Base-by-base conservation (phyloP, 1,140 invertebrate species). In the Heliconius melpomene region DNA sequence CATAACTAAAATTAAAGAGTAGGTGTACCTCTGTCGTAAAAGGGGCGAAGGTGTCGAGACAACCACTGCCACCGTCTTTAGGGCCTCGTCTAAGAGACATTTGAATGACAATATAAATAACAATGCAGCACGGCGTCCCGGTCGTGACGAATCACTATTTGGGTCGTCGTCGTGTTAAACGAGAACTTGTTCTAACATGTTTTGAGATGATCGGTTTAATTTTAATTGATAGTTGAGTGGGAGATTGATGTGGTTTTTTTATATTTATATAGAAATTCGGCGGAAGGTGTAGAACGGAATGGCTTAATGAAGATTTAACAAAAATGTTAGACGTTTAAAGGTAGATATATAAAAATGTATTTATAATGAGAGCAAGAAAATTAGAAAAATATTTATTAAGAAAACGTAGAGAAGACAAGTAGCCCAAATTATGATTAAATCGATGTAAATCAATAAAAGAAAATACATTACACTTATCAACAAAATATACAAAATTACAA, bases 31-130 rank as follows among this genome's bases (percentile, higher is more conserved):
- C 72, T 7, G 40, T 71, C 52, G 75, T 71, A 77, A 50, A 66
- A 72, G 26, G 57, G 57, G 81, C 73, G 78, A 85, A 92, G 91
- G 91, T 92, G 91, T 89, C 90, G 91, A 93, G 88, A 87, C 87
- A 87, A 78, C 81, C 82, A 90, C 75, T 92, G 92, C 91, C 91
- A 92, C 92, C 84, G 91, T 77, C 86, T 89, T 89, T 88, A 84
- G 85, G 82, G 79, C 84, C 83, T 85, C 85, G 81, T 82, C 85
- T 86, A 83, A 84, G 84, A 81, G 72, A 77, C 82, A 91, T 93
- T 91, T 91, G 89, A 92, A 94, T 94, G 88, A 91, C 87, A 90
- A 94, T 94, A 86, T 90, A 87, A 90, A 91, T 93, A 84, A 93
- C 89, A 92, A 92, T 93, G 83, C 81, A 79, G 83, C 78, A 85